Percentiles rank a stretch among this genome's conserved stretches.
These are phyloP conservation scores for Aplocera efformata DNA, from an alignment of 2,888 invertebrate genomes.

Conservation along the genomic window DNA sequence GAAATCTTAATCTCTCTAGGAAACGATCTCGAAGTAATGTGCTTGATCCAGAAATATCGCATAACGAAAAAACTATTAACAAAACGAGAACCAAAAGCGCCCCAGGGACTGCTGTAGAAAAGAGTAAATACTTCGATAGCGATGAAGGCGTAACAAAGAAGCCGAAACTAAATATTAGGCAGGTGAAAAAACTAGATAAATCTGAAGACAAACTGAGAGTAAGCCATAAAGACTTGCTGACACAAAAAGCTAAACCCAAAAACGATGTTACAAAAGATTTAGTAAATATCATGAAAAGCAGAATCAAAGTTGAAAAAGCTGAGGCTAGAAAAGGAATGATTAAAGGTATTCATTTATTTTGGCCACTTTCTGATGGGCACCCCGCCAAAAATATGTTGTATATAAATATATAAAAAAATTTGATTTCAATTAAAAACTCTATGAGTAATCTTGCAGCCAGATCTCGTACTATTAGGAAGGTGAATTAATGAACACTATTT, in stretches of 20 bases:
- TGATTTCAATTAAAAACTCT: too few relatives aligned
- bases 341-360: slow-evolving; percentile 45
- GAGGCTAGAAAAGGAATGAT: slow-evolving; percentile 50
- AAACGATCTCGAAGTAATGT: slow-evolving; percentile 37
- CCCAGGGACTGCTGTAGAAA: slow-evolving; percentile 40
- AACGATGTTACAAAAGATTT: slow-evolving; percentile 74
- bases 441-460: too few relatives aligned
- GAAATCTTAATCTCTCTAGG: slow-evolving; percentile 17
- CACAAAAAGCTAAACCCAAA: slow-evolving; percentile 40
- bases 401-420: too few relatives aligned
- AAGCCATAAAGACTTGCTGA: slow-evolving; percentile 61
- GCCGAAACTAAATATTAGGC: slow-evolving; percentile 29
- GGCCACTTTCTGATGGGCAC: slow-evolving; percentile 11
- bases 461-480: too few relatives aligned
- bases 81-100: slow-evolving; percentile 54
- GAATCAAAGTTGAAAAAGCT: slow-evolving; percentile 68
- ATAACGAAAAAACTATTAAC: slow-evolving; percentile 11
- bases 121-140: slow-evolving; percentile 59
- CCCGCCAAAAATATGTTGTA: too few relatives aligned
- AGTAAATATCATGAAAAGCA: slow-evolving; percentile 72
- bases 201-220: slow-evolving; percentile 54
- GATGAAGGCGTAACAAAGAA: slow-evolving; percentile 32
- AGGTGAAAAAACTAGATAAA: slow-evolving; percentile 34
- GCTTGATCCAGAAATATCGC: slow-evolving; percentile 9
- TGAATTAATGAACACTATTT: too few relatives aligned